phyloP scores from a whole-genome alignment of 2,888 invertebrate genomes.

The Epicampocera succincta region DNA sequence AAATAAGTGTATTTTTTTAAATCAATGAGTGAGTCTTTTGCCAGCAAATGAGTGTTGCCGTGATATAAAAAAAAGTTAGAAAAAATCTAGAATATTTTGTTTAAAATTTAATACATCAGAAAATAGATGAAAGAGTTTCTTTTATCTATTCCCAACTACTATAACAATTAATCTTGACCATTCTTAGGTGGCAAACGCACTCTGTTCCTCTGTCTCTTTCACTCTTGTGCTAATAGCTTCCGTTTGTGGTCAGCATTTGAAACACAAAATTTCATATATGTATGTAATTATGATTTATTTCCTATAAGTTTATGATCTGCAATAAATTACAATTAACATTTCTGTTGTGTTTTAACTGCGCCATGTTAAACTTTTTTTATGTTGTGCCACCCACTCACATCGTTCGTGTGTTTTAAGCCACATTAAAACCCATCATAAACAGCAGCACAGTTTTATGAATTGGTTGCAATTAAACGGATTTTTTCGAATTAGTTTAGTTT shows the following conservation, averaged over 20 bases:
- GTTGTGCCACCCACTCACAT: background rate
- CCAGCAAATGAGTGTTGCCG: background rate
- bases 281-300: constrained; percentile 51
- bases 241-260: background rate
- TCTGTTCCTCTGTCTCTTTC: too few relatives aligned
- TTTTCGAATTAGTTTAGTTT: background rate
- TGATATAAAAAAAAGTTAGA: too few relatives aligned
- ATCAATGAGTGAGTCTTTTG: too few relatives aligned
- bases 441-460: constrained; percentile 32
- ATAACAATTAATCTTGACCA: too few relatives aligned
- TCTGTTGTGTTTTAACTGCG: constrained; percentile 1
- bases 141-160: too few relatives aligned
- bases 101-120: too few relatives aligned
- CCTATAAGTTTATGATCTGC: constrained; percentile 38
- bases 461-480: background rate
- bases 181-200: too few relatives aligned
- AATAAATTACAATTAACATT: constrained; percentile 35
- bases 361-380: constrained; percentile 1
- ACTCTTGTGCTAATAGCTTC: too few relatives aligned
- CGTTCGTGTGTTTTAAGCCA: background rate
- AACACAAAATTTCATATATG: background rate
- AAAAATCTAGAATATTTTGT: too few relatives aligned
- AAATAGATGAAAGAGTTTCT: too few relatives aligned
- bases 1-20: background rate
- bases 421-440: constrained; percentile 34